Conservation (phyloP, 2,113 vertebrate genomes). For the Dasyornis broadbenti region DNA sequence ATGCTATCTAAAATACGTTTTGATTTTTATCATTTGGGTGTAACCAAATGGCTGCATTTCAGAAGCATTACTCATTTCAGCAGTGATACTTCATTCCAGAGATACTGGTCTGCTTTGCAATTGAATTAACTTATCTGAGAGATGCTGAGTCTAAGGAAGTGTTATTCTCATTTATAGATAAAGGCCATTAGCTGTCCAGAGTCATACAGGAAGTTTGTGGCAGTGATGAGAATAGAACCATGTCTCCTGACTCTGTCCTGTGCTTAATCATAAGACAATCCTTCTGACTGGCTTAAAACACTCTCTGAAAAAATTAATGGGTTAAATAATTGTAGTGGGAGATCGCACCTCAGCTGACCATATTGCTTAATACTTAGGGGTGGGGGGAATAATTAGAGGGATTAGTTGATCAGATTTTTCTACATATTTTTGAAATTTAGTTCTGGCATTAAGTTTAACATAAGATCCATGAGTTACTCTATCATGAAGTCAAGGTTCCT, state of each 20-base stretch:
- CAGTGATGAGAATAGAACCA: constrained; percentile 19
- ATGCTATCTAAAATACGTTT: neutral
- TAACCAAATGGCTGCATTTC: constrained; percentile 31
- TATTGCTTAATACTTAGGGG: neutral
- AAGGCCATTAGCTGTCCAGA: constrained; percentile 4
- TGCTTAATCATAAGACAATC: constrained; percentile 30
- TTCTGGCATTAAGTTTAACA: neutral
- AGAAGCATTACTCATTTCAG: constrained; percentile 32
- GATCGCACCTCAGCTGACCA: neutral
- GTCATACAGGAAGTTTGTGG: neutral
- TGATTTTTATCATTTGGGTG: constrained; percentile 43
- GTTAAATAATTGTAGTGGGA: neutral
- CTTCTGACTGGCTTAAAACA: neutral
- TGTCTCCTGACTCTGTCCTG: constrained; percentile 38
- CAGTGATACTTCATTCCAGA: neutral
- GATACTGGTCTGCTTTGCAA: neutral
- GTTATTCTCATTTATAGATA: neutral
- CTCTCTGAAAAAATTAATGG: neutral
- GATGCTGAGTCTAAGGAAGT: neutral
- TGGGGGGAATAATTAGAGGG: neutral
- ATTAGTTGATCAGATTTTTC: neutral
- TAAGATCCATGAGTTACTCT: neutral
- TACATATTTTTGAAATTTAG: neutral
- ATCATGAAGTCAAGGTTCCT: neutral
- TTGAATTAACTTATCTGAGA: neutral